A percentile compares a stretch with the other conserved stretches of the same genome.
Evolutionary conservation across 2,113 vertebrate genomes (phyloP).

Genomic region (cattle (Bos taurus)): ARS-UCD2.0 NC_037343.1:55722501-55723000

Average conservation of each 20-base stretch:
- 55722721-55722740: not conserved
- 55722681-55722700: not conserved
- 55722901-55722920: not conserved
- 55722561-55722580: too few relatives aligned
- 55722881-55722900: not conserved
- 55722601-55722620: not conserved
- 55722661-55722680: not conserved
- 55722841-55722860: not conserved
- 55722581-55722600: constrained; percentile 1
- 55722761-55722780: not conserved
- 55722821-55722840: not conserved
- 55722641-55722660: not conserved
- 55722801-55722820: not conserved
- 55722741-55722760: constrained; percentile 31
- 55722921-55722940: not conserved
- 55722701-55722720: not conserved
- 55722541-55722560: not conserved
- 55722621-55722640: not conserved
- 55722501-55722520: not conserved
- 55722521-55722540: not conserved
- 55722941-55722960: not conserved
- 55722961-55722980: not conserved
- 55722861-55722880: not conserved
- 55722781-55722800: not conserved
- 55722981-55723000: not conserved